Evolutionary conservation across 2,888 invertebrate species (phyloP), one percentile per base, ranked within the genome.

Genomic region (Tiliacea citrago): DNA sequence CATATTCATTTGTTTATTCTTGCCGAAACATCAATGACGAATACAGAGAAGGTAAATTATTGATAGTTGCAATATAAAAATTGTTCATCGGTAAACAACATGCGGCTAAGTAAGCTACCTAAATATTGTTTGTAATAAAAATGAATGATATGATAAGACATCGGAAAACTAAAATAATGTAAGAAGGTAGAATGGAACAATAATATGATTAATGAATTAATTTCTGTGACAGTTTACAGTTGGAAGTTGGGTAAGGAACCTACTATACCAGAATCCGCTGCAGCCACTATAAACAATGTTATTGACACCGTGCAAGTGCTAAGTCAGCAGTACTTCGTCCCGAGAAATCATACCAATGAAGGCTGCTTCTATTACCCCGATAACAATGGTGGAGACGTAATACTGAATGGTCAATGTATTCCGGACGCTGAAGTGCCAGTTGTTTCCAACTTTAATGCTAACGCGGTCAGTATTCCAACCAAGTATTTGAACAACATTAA

Each of bases 1-100:
- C 94, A 67, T 98, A 97, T 86, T 94, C 97, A 0, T 95, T 98
- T 0, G 97, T 97, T 0, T 98, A 97, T 95, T 97, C 97, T 35
- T 98, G 98, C 88, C 90, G 90, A 10, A 96, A 97, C 82, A 90
- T 97, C 49, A 91, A 95, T 77, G 74, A 77, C 0, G 91, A 93
- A 63, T 80, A 82, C 53, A 91, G 90, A 82, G 89, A 91, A 90
- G 94, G 95, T 94, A 89, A 65, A 16, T 69, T 12, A 47, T 39
- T 45, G 1, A 18, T 16, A 35, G 2, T 42, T 53, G 13, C 16
- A 53, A 61, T 68, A 18, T 21, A 39, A 29, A n/a, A 8, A 4
- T 4, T 0, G 16, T 47, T 8, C 1, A 24, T 49, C 24, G 10
- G 16, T 39, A 58, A 45, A 45, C 18, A 12, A 13, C 51, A 35